Conservation (phyloP, 1,140 invertebrate species). For the Spodoptera frugiperda region DNA sequence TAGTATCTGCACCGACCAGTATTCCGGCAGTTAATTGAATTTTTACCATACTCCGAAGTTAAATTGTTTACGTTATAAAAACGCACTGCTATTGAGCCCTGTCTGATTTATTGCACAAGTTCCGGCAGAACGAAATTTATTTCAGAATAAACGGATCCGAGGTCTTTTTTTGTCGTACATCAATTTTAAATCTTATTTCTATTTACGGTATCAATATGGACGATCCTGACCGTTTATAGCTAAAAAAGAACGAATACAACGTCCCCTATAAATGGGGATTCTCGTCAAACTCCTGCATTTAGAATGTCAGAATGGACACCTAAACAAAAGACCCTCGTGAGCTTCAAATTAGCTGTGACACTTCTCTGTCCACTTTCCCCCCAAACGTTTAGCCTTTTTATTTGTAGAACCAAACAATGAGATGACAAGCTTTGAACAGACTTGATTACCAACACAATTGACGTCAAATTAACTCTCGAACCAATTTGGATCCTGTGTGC, state of each 20-base stretch:
- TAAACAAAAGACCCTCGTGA: slow-evolving; percentile 55
- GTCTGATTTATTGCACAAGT: slow-evolving; percentile 36
- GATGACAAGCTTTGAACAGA: slow-evolving; percentile 44
- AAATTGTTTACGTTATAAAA: slow-evolving; percentile 9
- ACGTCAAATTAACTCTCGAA: slow-evolving; percentile 36
- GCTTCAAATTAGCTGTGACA: slow-evolving; percentile 64
- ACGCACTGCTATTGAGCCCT: slow-evolving; percentile 30
- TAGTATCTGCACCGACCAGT: neutral
- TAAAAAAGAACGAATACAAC: neutral
- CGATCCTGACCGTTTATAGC: neutral
- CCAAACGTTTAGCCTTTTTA: slow-evolving; percentile 46
- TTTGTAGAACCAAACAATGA: slow-evolving; percentile 51
- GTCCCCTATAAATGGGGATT: neutral
- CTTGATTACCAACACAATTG: slow-evolving; percentile 33
- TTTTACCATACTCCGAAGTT: slow-evolving; percentile 6
- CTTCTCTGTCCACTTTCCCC: slow-evolving; percentile 64
- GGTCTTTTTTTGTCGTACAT: neutral
- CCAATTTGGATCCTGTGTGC: slow-evolving; percentile 28
- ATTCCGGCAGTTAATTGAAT: slow-evolving; percentile 12
- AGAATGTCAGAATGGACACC: slow-evolving; percentile 24
- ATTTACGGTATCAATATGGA: neutral
- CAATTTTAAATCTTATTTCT: neutral
- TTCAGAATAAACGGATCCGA: neutral
- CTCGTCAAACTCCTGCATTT: neutral
- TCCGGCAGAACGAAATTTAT: slow-evolving; percentile 9